Conservation (phyloP, 1,140 invertebrate genomes). For the Trichogramma pretiosum region DNA sequence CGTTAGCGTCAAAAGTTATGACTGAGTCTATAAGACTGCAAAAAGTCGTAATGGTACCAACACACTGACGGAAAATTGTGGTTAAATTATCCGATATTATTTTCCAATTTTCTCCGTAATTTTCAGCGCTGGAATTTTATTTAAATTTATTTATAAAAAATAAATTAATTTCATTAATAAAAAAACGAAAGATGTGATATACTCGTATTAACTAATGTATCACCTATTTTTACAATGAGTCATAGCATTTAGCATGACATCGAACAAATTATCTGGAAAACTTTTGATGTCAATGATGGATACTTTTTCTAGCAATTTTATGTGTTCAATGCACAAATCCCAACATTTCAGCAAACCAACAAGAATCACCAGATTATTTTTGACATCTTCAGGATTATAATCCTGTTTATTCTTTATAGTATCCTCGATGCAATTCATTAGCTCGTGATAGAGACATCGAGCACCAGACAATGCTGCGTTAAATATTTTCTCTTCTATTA, state of each 20-base stretch:
- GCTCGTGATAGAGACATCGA: slow-evolving; percentile 26
- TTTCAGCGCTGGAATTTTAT: slow-evolving; percentile 23
- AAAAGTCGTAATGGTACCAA: slow-evolving; percentile 28
- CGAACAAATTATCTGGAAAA: slow-evolving; percentile 22
- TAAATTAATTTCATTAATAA: neutral
- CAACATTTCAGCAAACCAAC: slow-evolving; percentile 27
- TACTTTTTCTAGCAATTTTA: slow-evolving; percentile 22
- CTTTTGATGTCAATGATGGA: slow-evolving; percentile 20
- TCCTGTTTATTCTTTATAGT: slow-evolving; percentile 1
- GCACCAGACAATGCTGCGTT: slow-evolving; percentile 22
- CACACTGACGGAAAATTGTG: slow-evolving; percentile 30
- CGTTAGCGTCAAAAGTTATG: slow-evolving; percentile 24
- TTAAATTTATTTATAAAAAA: neutral
- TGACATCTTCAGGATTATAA: slow-evolving; percentile 14
- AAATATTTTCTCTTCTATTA: slow-evolving; percentile 27
- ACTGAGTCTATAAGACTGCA: slow-evolving; percentile 25
- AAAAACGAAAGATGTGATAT: slow-evolving; percentile 1
- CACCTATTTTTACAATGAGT: slow-evolving; percentile 35
- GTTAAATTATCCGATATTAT: slow-evolving; percentile 24
- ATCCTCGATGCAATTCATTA: slow-evolving; percentile 25
- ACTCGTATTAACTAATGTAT: slow-evolving; percentile 1
- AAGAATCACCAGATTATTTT: slow-evolving; percentile 23
- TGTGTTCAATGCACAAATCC: slow-evolving; percentile 25
- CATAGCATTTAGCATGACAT: slow-evolving; percentile 22
- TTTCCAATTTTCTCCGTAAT: slow-evolving; percentile 23